Conservation (phyloP, 2,797 vertebrate genomes). For the Hydrocynus forskahlii region DNA sequence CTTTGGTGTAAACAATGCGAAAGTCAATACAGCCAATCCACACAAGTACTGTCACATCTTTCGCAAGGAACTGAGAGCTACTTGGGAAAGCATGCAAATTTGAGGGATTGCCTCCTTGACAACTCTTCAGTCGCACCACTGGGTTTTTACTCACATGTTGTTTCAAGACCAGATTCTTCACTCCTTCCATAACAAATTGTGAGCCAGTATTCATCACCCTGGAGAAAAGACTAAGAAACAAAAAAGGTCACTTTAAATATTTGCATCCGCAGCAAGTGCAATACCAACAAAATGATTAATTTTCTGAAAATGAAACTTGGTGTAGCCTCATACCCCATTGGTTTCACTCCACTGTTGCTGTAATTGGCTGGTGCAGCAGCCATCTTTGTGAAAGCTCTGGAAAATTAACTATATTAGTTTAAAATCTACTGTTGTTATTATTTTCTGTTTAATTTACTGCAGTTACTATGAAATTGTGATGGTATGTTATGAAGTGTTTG, state of each 20-base stretch:
- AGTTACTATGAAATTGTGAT: conserved; percentile 41
- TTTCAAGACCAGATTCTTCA: conserved; percentile 97
- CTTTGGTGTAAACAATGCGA: not conserved
- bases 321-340: conserved; percentile 85
- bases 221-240: conserved; percentile 86
- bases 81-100: not conserved
- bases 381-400: conserved; percentile 96
- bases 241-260: conserved; percentile 16
- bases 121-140: not conserved
- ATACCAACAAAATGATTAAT: conserved; percentile 26
- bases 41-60: not conserved
- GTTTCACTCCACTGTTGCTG: conserved; percentile 87
- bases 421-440: conserved; percentile 28
- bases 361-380: conserved; percentile 90
- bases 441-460: conserved; percentile 32
- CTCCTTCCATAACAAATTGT: conserved; percentile 99
- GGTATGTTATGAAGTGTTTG: conserved; percentile 37
- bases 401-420: conserved; percentile 38
- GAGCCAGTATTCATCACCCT: conserved; percentile 97
- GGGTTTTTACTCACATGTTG: conserved; percentile 88
- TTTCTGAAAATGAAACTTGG: conserved; percentile 18
- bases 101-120: not conserved
- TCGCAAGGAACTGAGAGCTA: not conserved
- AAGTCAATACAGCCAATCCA: not conserved
- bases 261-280: not conserved